Evolutionary conservation across 2,888 invertebrate species (phyloP), one percentile per base, ranked within the genome.

Genomic region (Blera fallax): DNA sequence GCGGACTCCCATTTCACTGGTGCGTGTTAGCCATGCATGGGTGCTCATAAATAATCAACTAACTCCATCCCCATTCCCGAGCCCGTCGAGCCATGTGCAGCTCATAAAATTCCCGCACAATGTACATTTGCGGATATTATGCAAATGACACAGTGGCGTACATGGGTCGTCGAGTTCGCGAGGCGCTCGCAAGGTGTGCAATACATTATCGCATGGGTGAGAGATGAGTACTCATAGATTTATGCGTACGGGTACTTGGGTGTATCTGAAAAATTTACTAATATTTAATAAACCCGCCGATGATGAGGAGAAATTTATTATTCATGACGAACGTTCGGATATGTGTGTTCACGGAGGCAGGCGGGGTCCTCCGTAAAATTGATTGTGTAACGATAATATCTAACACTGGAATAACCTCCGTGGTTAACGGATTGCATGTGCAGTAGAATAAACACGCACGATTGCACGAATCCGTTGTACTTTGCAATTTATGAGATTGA

Each of bases 401-500:
- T 70, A 87, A 83, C 82, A 87, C 82, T 67, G 67, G 58, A 34
- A 43, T 58, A 67, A 74, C 52, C 60, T 73, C 72, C 21, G 52
- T 32, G 60, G 24, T 43, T 24, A 60, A 37, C 6, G 21, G 34
- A 54, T 74, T 72, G 73, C 87, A 87, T 87, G 82, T 73, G 73
- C 69, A 78, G 60, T 76, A 34, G 45, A 84, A 58, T 40, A 16
- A 80, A 76, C 84, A 84, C 84, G 84, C 79, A 84, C 84, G 74
- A 80, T 54, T 84, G 70, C 84, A 70, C 70, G 84, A 83, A 52
- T 64, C 65, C 54, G 67, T 48, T 78, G 78, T 78, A 67, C 43
- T 32, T 56, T n/a, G 43, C 76, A 88, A 89, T 89, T 88, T 89
- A 89, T 88, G 88, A 87, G 88, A 88, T 88, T 88, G 87, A 88